Conservation (phyloP, 2,113 vertebrate genomes). For the Chelonoidis abingdonii region DNA sequence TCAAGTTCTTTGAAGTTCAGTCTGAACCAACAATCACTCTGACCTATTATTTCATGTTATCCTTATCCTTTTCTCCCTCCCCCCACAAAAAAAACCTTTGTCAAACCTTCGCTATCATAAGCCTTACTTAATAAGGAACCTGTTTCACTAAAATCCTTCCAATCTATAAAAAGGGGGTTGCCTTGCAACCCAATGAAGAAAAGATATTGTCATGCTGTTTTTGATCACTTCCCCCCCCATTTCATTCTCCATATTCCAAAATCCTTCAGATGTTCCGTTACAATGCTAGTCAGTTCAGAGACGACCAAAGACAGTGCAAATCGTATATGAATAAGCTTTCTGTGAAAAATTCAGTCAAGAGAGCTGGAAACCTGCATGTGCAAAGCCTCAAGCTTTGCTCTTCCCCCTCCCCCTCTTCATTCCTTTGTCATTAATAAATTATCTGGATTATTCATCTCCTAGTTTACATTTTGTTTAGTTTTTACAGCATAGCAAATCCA, state of each 20-base stretch:
- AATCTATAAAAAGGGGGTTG: neutral
- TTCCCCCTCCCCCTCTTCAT: neutral
- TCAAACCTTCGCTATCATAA: conserved; percentile 9
- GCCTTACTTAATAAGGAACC: conserved; percentile 58
- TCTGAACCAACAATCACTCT: conserved; percentile 51
- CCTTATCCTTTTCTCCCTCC: neutral
- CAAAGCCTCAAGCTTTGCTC: neutral
- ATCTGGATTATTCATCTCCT: neutral
- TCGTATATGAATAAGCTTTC: neutral
- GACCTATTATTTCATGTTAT: conserved; percentile 57
- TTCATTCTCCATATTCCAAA: neutral
- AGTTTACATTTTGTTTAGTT: neutral
- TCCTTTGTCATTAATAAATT: neutral
- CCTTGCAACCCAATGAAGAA: neutral
- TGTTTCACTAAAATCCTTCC: conserved; percentile 17
- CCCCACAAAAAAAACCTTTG: neutral
- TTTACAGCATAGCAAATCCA: conserved; percentile 41
- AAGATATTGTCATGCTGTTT: neutral
- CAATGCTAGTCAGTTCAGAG: conserved; percentile 1
- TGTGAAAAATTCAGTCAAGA: neutral
- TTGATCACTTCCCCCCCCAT: neutral
- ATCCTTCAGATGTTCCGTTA: conserved; percentile 4
- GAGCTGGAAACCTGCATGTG: neutral
- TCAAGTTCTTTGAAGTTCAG: conserved; percentile 65
- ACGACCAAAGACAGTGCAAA: neutral